These are phyloP conservation scores for Asarcornis scutulata DNA, from an alignment of 2,113 vertebrate species.

Conservation along the genomic window DNA sequence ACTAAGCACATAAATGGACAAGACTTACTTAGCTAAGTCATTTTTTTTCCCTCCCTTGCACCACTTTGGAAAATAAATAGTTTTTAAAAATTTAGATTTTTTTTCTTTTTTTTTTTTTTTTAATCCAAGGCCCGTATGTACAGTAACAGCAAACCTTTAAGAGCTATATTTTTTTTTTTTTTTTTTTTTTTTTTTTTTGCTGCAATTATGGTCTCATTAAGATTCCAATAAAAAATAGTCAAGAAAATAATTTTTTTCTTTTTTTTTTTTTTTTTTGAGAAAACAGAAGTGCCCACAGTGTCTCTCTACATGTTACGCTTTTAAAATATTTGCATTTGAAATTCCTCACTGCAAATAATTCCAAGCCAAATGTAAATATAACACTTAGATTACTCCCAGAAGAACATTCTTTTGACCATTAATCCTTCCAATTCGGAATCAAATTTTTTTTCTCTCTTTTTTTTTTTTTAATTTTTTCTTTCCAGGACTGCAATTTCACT, in stretches of 20 bases:
- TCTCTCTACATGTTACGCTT: conserved; percentile 77
- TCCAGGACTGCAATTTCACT: conserved; percentile 72
- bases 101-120: not conserved
- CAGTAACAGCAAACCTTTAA: conserved; percentile 68
- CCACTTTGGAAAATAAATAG: conserved; percentile 65
- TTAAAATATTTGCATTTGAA: conserved; percentile 86
- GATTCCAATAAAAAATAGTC: conserved; percentile 79
- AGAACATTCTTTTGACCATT: conserved; percentile 80
- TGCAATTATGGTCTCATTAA: conserved; percentile 81
- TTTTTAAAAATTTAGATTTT: not conserved
- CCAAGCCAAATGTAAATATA: conserved; percentile 84
- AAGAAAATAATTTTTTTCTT: conserved; percentile 52
- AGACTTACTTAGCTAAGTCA: conserved; percentile 66
- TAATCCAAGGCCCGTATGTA: conserved; percentile 11
- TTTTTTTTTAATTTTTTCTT: not conserved
- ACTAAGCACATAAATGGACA: conserved; percentile 36
- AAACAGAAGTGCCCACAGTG: conserved; percentile 82
- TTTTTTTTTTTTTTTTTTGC: not conserved
- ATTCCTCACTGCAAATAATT: conserved; percentile 83
- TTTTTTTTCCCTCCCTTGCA: conserved; percentile 51
- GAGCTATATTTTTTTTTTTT: conserved; percentile 41
- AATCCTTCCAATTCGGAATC: conserved; percentile 77
- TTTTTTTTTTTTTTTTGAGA: conserved; percentile 49
- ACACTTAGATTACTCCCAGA: conserved; percentile 83
- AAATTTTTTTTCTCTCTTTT: conserved; percentile 66